Conservation (phyloP, 30 jellyfish, hydroid and myxozoan species). For the Hydractinia symbiolongicarpus region DNA sequence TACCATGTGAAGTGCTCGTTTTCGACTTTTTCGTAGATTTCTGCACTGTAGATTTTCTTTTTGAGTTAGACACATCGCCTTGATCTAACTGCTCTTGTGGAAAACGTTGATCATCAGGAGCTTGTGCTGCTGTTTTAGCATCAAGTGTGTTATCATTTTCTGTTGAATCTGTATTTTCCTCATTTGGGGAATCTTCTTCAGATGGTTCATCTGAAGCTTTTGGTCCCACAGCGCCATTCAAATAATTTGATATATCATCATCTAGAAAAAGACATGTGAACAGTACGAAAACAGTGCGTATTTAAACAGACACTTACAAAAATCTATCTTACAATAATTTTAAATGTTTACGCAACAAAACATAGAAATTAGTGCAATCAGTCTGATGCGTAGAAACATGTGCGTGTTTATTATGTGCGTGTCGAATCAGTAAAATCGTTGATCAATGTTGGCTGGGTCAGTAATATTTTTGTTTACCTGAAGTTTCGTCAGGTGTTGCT, state of each 20-base stretch:
- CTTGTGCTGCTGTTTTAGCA: constrained; percentile 1
- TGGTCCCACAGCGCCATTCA: constrained; percentile 71
- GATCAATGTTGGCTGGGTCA: no score
- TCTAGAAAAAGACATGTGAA: constrained; percentile 8
- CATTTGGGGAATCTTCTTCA: constrained; percentile 23
- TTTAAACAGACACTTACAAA: no score
- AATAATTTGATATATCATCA: constrained; percentile 27
- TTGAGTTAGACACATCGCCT: constrained; percentile 1
- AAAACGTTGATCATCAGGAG: background rate
- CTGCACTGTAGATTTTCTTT: background rate
- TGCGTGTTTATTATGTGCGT: no score
- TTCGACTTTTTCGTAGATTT: background rate
- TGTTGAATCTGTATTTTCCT: background rate
- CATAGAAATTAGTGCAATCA: no score
- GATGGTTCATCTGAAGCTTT: constrained; percentile 30
- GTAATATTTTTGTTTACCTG: no score
- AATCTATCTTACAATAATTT: no score
- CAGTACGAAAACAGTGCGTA: no score
- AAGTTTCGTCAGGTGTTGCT: no score
- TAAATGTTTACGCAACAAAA: no score
- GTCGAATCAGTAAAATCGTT: no score
- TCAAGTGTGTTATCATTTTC: background rate
- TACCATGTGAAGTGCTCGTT: background rate
- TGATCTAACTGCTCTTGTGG: background rate
- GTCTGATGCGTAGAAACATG: no score